A percentile compares a stretch with the other conserved stretches of the same genome.
Evolutionary conservation across 2,113 vertebrate species (phyloP).

Genomic region (Brachirus orientalis): DNA sequence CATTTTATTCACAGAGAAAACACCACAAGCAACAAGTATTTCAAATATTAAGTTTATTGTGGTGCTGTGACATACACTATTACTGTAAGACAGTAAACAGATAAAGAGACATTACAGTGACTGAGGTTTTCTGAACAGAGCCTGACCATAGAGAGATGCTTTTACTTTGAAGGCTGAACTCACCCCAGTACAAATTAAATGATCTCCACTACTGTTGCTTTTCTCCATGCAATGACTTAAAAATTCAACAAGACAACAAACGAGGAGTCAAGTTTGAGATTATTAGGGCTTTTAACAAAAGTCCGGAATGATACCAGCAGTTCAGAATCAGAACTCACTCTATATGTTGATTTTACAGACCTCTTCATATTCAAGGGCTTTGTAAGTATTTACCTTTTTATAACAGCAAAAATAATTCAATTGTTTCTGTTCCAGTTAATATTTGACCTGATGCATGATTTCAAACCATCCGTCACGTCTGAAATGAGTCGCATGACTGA

Average conservation of each 20-base stretch:
- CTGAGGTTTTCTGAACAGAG: background rate
- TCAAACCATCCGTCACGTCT: background rate
- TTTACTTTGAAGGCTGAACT: background rate
- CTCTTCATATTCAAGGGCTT: no score
- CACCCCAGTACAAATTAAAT: background rate
- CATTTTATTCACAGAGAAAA: background rate
- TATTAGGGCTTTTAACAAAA: slow-evolving; percentile 8
- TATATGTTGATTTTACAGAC: no score
- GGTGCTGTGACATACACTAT: background rate
- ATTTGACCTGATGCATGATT: background rate
- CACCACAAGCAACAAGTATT: background rate
- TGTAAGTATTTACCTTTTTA: background rate
- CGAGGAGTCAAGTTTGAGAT: background rate
- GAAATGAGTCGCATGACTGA: slow-evolving; percentile 14
- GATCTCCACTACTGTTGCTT: background rate
- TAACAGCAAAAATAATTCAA: background rate
- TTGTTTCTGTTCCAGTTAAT: background rate
- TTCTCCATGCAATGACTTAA: background rate
- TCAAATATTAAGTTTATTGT: slow-evolving; percentile 43
- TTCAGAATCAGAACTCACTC: slow-evolving; percentile 2
- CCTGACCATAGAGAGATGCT: background rate
- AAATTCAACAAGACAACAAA: slow-evolving; percentile 5
- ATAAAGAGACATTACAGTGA: background rate
- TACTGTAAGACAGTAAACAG: background rate
- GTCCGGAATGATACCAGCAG: slow-evolving; percentile 44